These are phyloP conservation scores for Ectropis grisescens DNA, from an alignment of 1,140 invertebrate species.

Conservation along the genomic window DNA sequence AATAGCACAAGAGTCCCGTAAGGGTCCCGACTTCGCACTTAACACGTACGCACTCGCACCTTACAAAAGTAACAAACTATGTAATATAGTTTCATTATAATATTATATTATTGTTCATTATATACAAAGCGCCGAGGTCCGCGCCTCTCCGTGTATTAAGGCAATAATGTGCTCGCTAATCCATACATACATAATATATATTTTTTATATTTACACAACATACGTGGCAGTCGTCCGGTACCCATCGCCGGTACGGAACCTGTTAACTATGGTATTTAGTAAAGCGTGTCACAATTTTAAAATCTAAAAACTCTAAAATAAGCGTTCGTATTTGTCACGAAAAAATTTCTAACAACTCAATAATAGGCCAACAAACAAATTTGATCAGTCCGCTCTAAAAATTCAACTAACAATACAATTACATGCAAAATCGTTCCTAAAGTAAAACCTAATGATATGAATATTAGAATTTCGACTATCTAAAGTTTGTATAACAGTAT, in stretches of 20 bases:
- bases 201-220: conserved; percentile 61
- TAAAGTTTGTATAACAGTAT: conserved; percentile 44
- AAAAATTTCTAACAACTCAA: too few species aligned
- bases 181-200: conserved; percentile 32
- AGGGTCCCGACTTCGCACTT: conserved; percentile 21
- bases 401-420: conserved; percentile 31
- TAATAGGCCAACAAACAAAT: conserved; percentile 47
- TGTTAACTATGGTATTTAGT: conserved; percentile 42
- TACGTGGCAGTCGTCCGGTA: conserved; percentile 46
- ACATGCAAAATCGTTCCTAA: conserved; percentile 50
- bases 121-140: conserved; percentile 49
- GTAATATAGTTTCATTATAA: conserved; percentile 40
- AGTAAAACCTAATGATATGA: conserved; percentile 69
- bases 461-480: conserved; percentile 65
- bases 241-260: conserved; percentile 44
- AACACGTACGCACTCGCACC: conserved; percentile 42
- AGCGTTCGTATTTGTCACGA: conserved; percentile 29
- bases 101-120: conserved; percentile 56
- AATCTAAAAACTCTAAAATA: conserved; percentile 35
- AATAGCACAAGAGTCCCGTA: conserved; percentile 43
- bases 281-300: conserved; percentile 40
- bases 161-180: conserved; percentile 39
- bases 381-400: conserved; percentile 32
- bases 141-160: conserved; percentile 28
- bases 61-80: conserved; percentile 58